Percentiles rank a stretch among this genome's conserved stretches.
Evolutionary conservation across 1,140 invertebrate genomes (phyloP).

Genomic region (Scylla paramamosain): DNA sequence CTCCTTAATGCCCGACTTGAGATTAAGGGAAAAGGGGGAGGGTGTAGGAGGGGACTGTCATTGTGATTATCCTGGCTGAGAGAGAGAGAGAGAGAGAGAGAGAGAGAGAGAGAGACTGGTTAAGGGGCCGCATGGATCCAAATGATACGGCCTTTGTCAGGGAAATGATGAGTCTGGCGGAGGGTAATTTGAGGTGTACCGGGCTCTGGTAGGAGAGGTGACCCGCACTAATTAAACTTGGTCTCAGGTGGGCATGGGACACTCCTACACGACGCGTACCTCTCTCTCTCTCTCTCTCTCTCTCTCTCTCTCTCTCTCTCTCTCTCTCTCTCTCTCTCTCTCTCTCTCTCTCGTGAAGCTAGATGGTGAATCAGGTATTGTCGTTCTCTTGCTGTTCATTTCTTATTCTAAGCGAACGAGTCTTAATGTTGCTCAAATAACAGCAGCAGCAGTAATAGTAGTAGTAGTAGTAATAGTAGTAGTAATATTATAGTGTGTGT

Average conservation of each 20-base stretch:
- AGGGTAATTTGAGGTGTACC: not conserved
- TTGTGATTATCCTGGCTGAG: not conserved
- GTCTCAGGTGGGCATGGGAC: not conserved
- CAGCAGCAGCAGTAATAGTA: no score
- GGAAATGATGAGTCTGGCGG: constrained; percentile 79
- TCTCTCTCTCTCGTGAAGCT: no score
- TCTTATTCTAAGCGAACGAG: no score
- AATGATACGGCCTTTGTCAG: constrained; percentile 79
- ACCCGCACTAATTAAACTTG: not conserved
- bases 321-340: constrained; percentile 37
- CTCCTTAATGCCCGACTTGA: not conserved
- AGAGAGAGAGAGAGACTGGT: not conserved
- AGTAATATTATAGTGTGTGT: constrained; percentile 2
- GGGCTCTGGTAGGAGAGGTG: not conserved
- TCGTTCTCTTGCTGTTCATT: no score
- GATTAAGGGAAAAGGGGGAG: not conserved
- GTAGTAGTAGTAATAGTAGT: no score
- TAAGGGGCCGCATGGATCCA: constrained; percentile 9
- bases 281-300: constrained; percentile 26
- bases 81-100: not conserved
- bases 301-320: constrained; percentile 15
- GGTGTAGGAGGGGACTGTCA: not conserved
- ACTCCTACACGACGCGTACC: not conserved
- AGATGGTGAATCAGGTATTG: no score
- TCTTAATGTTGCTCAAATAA: no score